phyloP scores from a whole-genome alignment of 1,140 invertebrate genomes.

The Lordiphosa collinella region DNA sequence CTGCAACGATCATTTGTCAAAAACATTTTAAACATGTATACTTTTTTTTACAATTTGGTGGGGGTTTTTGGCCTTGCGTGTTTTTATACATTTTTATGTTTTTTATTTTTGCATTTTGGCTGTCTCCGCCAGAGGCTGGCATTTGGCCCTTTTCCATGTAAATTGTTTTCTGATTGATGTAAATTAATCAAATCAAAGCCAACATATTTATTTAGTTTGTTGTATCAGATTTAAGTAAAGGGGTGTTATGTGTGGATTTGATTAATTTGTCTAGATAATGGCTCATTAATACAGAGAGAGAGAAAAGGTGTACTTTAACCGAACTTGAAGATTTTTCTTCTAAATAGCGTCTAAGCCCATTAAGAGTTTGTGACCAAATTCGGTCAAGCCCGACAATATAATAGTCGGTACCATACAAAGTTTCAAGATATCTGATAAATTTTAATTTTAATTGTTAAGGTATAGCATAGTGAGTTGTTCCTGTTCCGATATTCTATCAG shows the following conservation, averaged over 20 bases:
- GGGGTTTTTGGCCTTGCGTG: constrained; percentile 1
- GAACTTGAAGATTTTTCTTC: too few relatives aligned
- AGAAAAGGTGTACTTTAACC: too few relatives aligned
- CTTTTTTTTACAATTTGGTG: constrained; percentile 5
- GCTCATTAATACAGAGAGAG: too few relatives aligned
- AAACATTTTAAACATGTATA: constrained; percentile 13
- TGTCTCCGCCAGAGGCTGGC: constrained; percentile 46
- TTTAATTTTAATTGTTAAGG: too few relatives aligned
- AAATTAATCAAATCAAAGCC: constrained; percentile 34
- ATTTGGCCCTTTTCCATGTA: constrained; percentile 24
- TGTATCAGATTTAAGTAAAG: constrained; percentile 15
- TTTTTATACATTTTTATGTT: constrained; percentile 1
- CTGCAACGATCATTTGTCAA: constrained; percentile 43
- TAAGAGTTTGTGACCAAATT: too few relatives aligned
- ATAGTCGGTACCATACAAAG: too few relatives aligned
- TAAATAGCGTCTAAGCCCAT: too few relatives aligned
- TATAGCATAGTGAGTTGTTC: too few relatives aligned
- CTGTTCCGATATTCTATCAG: too few relatives aligned
- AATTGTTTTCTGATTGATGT: constrained; percentile 13
- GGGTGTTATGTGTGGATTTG: constrained; percentile 28
- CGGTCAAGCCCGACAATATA: too few relatives aligned
- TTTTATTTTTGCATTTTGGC: constrained; percentile 27
- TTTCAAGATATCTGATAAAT: too few relatives aligned
- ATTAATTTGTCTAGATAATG: constrained; percentile 57
- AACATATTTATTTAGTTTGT: constrained; percentile 19